These are phyloP conservation scores for Siniperca obscura DNA, from an alignment of 2,797 vertebrate genomes.

Conservation along the genomic window DNA sequence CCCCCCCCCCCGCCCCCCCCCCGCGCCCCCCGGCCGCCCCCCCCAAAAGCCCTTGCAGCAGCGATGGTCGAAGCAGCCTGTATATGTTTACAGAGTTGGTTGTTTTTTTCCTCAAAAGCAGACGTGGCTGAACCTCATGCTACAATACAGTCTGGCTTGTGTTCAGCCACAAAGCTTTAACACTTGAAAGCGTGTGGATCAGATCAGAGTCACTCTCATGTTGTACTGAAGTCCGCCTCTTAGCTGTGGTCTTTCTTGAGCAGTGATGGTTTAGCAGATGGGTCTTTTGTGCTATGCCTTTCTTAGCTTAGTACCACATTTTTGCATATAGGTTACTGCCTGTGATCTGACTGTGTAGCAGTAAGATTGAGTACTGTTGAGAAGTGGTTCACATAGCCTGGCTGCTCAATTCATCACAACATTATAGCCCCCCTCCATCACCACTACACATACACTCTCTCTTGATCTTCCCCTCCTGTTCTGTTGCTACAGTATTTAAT, in stretches of 20 bases:
- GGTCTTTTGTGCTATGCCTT: slow-evolving; percentile 35
- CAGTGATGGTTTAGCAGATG: slow-evolving; percentile 6
- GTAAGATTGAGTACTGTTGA: slow-evolving; percentile 1
- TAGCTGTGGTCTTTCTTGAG: neutral
- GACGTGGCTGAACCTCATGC: neutral
- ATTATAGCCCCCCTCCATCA: neutral
- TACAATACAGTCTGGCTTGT: slow-evolving; percentile 20
- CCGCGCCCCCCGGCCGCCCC: too few species aligned
- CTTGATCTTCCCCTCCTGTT: neutral
- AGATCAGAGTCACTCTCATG: neutral
- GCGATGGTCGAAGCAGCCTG: slow-evolving; percentile 21
- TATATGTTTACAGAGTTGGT: slow-evolving; percentile 62
- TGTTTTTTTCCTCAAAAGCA: slow-evolving; percentile 7
- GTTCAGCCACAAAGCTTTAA: slow-evolving; percentile 21
- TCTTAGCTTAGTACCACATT: slow-evolving; percentile 16
- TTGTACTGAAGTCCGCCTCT: slow-evolving; percentile 26
- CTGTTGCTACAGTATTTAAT: slow-evolving; percentile 11
- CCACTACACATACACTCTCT: neutral
- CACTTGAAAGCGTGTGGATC: neutral
- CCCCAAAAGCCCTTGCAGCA: slow-evolving; percentile 24
- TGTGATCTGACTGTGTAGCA: slow-evolving; percentile 33
- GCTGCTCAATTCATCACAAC: slow-evolving; percentile 1
- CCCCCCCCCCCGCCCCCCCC: neutral
- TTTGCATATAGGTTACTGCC: neutral
- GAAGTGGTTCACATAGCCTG: slow-evolving; percentile 4